Evolutionary conservation across 2,797 vertebrate genomes (phyloP), one percentile per base, ranked within the genome.

Genomic region (Coregonus ussuriensis): DNA sequence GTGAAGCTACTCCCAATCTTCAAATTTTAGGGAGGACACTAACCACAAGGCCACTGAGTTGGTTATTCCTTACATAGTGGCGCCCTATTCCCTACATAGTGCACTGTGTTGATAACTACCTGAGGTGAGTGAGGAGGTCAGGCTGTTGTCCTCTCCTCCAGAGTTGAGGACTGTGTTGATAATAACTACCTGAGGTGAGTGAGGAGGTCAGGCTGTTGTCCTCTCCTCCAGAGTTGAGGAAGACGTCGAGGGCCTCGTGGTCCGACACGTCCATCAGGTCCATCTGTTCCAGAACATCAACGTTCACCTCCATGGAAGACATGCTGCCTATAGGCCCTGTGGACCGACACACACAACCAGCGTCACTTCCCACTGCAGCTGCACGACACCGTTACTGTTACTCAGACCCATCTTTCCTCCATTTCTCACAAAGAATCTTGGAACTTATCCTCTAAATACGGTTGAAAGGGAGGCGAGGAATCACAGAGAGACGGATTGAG

Each of bases 161-260:
- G 97, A 98, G 88, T 96, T 97, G 51, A 99, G 89, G 78, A 99
- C 21, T 21, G 21, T 21, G 21, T 21, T 21, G 21, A 21, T 21
- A 21, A 21, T 21, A 21, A 21, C 81, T 76, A 92, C 92, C 91
- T 78, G 90, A 90, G 4, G 88, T 86, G 53, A 93, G 84, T 0
- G 97, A 95, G 77, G 96, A 96, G 0, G 81, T 87, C 76, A 85
- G n/a, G 0, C 84, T 84, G 67, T 86, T 91, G 47, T 96, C 97
- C 72, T 98, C 96, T 7, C 87, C 90, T 33, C 91, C 91, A 0
- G 97, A 98, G 88, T 96, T 97, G 51, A 99, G 89, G 78, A 99
- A 99, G 84, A 98, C 96, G n/a, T 99, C 98, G 0, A 99, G 90
- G n/a, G 98, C 97, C 88, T 99, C 96, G 79, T 97, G 97, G 91